These are phyloP conservation scores for Hypothenemus hampei DNA, from an alignment of 1,140 invertebrate genomes.

Conservation along the genomic window DNA sequence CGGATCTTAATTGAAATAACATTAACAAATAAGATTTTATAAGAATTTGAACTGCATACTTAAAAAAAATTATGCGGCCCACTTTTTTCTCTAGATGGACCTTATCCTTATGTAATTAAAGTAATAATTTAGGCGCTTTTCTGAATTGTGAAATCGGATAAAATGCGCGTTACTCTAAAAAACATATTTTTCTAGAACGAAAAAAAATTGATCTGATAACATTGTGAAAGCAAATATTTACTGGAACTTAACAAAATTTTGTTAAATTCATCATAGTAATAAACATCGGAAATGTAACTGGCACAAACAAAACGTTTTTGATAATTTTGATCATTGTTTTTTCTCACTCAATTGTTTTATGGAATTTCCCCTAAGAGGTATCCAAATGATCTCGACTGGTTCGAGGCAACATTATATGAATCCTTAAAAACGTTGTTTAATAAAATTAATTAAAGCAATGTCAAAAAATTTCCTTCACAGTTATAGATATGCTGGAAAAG, in stretches of 20 bases:
- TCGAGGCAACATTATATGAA: neutral
- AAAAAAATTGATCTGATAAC: conserved; percentile 6
- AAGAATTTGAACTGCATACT: no score
- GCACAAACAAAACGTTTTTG: no score
- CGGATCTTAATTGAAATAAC: no score
- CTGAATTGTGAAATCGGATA: neutral
- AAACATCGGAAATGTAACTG: no score
- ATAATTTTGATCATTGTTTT: no score
- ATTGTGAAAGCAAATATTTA: conserved; percentile 12
- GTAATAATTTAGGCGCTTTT: neutral
- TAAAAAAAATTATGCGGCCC: no score
- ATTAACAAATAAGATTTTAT: no score
- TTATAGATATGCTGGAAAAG: no score
- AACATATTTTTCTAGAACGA: conserved; percentile 7
- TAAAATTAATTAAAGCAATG: neutral
- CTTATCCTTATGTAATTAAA: no score
- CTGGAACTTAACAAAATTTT: neutral
- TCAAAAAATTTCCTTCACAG: neutral
- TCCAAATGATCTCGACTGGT: neutral
- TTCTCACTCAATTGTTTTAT: neutral
- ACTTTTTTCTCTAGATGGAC: no score
- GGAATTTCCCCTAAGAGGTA: no score
- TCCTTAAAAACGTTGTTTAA: neutral
- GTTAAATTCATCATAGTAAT: no score
- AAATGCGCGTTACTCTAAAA: conserved; percentile 7